Base-by-base conservation (phyloP, 2,113 vertebrate genomes). In the Aphelocoma coerulescens region DNA sequence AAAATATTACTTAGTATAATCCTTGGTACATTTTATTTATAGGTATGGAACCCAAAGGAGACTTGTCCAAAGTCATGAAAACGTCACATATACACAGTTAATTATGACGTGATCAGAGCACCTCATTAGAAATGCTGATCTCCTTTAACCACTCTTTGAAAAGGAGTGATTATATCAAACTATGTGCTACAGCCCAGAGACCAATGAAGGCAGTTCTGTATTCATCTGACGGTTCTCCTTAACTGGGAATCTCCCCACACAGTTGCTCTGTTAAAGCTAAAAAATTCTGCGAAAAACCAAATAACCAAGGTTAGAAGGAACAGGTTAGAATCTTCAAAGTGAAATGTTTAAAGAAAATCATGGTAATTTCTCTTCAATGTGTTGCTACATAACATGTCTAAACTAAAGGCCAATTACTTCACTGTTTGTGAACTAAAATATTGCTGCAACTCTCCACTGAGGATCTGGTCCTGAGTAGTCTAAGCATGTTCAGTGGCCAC, bases 1-100 rank as follows among this genome's bases (percentile, higher is more conserved):
- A 79, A 92, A 91, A 79, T 66, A 44, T 28, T 85, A 48, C 46
- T 71, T 80, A 71, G 43, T 33, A 59, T 74, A 83, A 73, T 71
- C 22, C 33, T 73, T 43, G 33, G 39, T 73, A 39, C 23, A 46
- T 89, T 90, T 85, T 90, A 88, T 80, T 95, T 73, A 69, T 80
- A 26, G 26, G 27, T 63, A 59, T 46, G 37, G 35, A 85, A 85
- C 83, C 19, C 74, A 85, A 91, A 79, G 54, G 79, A 57, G 43
- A 55, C 77, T 87, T 63, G 65, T 82, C 41, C 63, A 48, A 63
- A 91, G 44, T 78, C 3, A 39, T 39, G 44, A 68, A 85, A 79
- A 76, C 8, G 8, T 81, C 46, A 62, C 9, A 5, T 35, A 30
- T 55, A 85, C 62, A 74, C 51, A 75, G 46, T 43, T 75, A 74